These are phyloP conservation scores for Tichodroma muraria DNA, from an alignment of 2,113 vertebrate species.

Conservation along the genomic window DNA sequence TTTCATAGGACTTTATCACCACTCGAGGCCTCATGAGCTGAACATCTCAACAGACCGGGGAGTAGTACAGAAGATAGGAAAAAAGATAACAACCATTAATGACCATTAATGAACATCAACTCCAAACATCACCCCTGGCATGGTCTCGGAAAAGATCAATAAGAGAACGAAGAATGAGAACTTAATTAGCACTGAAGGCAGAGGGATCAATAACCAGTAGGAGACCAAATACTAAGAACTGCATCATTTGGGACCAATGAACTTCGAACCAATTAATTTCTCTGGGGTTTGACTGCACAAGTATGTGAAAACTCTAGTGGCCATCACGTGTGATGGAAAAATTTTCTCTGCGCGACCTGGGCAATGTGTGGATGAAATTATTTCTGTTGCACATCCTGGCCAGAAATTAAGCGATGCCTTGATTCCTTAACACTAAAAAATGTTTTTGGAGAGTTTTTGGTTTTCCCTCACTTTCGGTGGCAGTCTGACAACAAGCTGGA, in stretches of 20 bases:
- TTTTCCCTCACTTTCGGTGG: neutral
- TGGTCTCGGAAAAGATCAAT: neutral
- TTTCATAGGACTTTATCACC: neutral
- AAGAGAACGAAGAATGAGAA: neutral
- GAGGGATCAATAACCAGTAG: neutral
- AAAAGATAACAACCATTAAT: neutral
- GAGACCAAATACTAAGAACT: neutral
- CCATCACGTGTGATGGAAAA: neutral
- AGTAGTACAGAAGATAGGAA: neutral
- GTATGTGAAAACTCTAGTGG: neutral
- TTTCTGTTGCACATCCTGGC: neutral
- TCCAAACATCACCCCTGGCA: neutral
- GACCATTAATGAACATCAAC: neutral
- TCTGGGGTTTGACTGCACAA: neutral
- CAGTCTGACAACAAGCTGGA: neutral
- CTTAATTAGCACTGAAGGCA: neutral
- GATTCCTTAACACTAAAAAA: neutral
- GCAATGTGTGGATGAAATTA: neutral
- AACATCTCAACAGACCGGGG: neutral
- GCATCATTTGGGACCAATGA: neutral
- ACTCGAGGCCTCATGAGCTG: neutral
- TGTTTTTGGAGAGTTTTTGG: neutral
- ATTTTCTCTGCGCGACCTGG: accelerated
- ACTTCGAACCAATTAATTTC: neutral
- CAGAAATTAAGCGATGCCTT: neutral